phyloP scores from a whole-genome alignment of 2,797 vertebrate species.

The Yasuhikotakia modesta region DNA sequence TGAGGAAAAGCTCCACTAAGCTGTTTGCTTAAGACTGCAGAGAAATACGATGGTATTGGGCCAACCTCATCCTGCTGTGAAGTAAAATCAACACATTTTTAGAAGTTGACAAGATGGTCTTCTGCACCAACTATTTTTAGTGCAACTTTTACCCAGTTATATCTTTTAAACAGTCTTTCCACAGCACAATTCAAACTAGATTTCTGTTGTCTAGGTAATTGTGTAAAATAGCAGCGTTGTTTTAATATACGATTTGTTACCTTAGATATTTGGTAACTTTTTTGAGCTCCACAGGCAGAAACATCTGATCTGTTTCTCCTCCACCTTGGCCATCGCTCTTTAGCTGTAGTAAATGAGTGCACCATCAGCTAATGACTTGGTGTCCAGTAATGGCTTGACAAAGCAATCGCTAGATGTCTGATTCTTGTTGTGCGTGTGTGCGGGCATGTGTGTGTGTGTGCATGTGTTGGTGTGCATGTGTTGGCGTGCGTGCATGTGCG shows the following conservation, averaged over 20 bases:
- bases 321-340: conserved; percentile 62
- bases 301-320: conserved; percentile 55
- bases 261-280: no score
- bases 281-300: conserved; percentile 23
- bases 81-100: conserved; percentile 12
- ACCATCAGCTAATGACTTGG: conserved; percentile 75
- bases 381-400: conserved; percentile 74
- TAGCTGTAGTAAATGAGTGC: conserved; percentile 70
- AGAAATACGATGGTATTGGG: conserved; percentile 1
- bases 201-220: neutral
- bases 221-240: neutral
- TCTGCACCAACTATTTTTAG: neutral
- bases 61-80: neutral
- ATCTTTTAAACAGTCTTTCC: neutral
- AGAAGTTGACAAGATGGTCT: neutral
- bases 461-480: no score
- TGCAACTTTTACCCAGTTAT: neutral
- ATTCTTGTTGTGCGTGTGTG: no score
- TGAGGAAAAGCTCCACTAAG: neutral
- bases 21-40: conserved; percentile 10
- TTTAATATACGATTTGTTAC: conserved; percentile 9
- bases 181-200: neutral
- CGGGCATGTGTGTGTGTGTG: no score
- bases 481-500: no score
- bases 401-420: conserved; percentile 70